Conservation (phyloP, 2,797 vertebrate species). For the Typhlichthys eigenmanni region DNA sequence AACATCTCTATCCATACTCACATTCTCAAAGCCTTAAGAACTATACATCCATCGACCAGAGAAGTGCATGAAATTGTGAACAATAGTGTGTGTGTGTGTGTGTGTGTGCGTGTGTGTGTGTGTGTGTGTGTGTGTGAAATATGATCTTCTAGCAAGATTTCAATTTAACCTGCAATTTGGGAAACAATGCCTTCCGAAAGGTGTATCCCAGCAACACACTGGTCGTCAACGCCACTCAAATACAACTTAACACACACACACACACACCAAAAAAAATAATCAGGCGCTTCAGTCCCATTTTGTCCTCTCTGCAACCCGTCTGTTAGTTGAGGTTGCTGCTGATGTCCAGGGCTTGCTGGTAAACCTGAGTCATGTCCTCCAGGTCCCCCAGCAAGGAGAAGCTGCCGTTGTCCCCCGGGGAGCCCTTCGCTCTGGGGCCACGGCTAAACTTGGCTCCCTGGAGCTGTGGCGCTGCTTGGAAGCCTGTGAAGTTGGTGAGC, state of each 20-base stretch:
- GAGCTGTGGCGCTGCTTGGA: conserved; percentile 84
- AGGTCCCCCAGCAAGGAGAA: conserved; percentile 97
- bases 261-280: no score
- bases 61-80: conserved; percentile 47
- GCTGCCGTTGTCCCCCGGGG: conserved; percentile 94
- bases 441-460: conserved; percentile 89
- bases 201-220: conserved; percentile 79
- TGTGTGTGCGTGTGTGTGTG: conserved; percentile 32
- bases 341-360: conserved; percentile 98
- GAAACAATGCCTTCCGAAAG: conserved; percentile 54
- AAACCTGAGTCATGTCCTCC: conserved; percentile 99
- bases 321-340: conserved; percentile 93
- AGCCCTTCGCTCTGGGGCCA: conserved; percentile 78
- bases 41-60: conserved; percentile 54
- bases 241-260: conserved; percentile 34
- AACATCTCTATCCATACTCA: conserved; percentile 34
- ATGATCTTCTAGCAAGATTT: conserved; percentile 56
- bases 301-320: conserved; percentile 32
- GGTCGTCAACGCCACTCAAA: conserved; percentile 74
- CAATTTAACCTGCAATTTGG: conserved; percentile 31
- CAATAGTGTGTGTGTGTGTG: conserved; percentile 40
- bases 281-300: conserved; percentile 15
- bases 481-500: conserved; percentile 91
- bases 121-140: conserved; percentile 29
- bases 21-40: conserved; percentile 40